Conservation (phyloP, 2,888 invertebrate genomes). For the Pemphredon lugubris region DNA sequence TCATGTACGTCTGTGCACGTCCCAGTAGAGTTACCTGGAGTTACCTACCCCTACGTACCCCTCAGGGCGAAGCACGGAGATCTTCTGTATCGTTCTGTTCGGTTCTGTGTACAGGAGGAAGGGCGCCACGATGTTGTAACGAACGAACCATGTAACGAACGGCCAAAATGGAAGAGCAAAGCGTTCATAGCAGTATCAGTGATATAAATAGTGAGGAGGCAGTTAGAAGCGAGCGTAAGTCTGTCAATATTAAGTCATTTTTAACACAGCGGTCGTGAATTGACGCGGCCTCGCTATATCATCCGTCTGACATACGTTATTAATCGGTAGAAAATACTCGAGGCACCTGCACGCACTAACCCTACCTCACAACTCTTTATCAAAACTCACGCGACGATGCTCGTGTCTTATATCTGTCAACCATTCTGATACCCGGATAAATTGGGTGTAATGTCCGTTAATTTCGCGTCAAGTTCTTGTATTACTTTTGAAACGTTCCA, state of each 20-base stretch:
- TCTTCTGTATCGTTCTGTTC: too few relatives aligned
- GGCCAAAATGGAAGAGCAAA: conserved; percentile 81
- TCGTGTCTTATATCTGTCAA: conserved; percentile 57
- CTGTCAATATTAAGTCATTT: conserved; percentile 40
- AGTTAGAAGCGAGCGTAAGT: conserved; percentile 77
- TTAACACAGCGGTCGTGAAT: conserved; percentile 10
- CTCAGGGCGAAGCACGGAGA: too few relatives aligned
- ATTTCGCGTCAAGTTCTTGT: conserved; percentile 4
- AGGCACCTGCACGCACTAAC: conserved; percentile 63
- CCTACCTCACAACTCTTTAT: conserved; percentile 59
- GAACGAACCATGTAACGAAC: conserved; percentile 77
- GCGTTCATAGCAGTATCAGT: conserved; percentile 80
- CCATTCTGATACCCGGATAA: conserved; percentile 6
- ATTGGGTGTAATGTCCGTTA: conserved; percentile 14
- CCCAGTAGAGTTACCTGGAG: too few relatives aligned
- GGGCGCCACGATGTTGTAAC: conserved; percentile 74
- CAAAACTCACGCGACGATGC: conserved; percentile 49
- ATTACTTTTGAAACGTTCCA: conserved; percentile 23
- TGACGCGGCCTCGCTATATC: conserved; percentile 1
- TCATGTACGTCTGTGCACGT: conserved; percentile 28
- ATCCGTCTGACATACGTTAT: conserved; percentile 15
- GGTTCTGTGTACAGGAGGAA: too few relatives aligned
- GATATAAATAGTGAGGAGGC: conserved; percentile 81
- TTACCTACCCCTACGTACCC: too few relatives aligned
- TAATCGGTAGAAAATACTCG: conserved; percentile 32